Conservation (phyloP, 2,797 vertebrate species). For the Cryptoblepharus egeriae region DNA sequence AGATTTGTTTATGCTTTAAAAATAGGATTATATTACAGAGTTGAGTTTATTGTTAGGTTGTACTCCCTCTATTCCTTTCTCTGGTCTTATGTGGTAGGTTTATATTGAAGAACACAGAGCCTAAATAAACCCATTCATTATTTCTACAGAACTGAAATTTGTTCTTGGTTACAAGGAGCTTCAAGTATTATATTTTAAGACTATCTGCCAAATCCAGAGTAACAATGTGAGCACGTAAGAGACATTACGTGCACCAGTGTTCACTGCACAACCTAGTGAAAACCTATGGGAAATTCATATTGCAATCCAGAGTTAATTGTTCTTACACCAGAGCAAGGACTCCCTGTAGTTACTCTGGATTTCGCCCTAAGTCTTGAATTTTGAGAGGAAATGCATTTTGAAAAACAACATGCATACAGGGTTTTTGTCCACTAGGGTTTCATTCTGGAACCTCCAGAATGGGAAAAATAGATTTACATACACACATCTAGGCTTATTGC, state of each 20-base stretch:
- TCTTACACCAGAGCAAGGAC: too few relatives aligned
- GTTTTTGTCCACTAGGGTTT: too few relatives aligned
- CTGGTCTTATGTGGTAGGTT: background rate
- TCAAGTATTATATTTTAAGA: background rate
- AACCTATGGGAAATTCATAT: too few relatives aligned
- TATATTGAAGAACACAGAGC: background rate
- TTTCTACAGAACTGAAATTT: background rate
- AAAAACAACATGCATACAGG: too few relatives aligned
- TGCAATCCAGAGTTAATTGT: too few relatives aligned
- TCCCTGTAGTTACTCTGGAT: too few relatives aligned
- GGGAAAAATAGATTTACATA: too few relatives aligned
- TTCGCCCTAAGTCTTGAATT: background rate
- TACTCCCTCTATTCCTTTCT: background rate
- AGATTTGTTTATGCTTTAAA: conserved; percentile 33
- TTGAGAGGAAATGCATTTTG: background rate
- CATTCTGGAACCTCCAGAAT: too few relatives aligned
- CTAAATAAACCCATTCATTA: background rate
- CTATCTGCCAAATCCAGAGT: background rate
- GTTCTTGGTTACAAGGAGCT: background rate
- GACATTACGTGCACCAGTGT: too few relatives aligned
- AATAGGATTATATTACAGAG: conserved; percentile 26
- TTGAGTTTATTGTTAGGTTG: conserved; percentile 11
- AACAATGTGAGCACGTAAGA: too few relatives aligned
- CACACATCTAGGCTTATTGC: too few relatives aligned
- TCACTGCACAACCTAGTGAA: too few relatives aligned